These are phyloP conservation scores for Mustelus asterias DNA, from an alignment of 2,113 vertebrate species.

Conservation along the genomic window DNA sequence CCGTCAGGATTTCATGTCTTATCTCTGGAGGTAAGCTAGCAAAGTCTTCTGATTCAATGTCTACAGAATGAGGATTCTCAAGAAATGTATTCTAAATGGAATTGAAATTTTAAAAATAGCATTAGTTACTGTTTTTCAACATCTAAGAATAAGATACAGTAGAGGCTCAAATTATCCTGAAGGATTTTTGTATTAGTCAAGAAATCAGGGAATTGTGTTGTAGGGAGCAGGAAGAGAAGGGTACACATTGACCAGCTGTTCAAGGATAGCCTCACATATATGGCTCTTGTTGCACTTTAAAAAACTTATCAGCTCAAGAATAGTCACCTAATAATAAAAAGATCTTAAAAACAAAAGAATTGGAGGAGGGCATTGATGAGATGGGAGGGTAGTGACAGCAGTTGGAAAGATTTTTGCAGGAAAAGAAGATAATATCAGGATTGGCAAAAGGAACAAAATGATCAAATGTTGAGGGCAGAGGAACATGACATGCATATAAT, in stretches of 20 bases:
- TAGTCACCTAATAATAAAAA: not conserved
- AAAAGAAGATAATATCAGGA: not conserved
- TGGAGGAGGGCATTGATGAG: not conserved
- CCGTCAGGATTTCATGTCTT: constrained; percentile 89
- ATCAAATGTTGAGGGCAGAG: not conserved
- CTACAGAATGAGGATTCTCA: constrained; percentile 70
- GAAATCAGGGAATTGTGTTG: not conserved
- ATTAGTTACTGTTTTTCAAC: not conserved
- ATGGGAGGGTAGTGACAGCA: not conserved
- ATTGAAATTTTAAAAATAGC: not conserved
- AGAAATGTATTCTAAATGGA: constrained; percentile 63
- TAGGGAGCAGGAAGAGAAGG: not conserved
- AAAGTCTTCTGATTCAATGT: constrained; percentile 92
- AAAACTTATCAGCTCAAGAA: not conserved
- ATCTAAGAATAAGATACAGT: not conserved
- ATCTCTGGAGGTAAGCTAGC: constrained; percentile 74
- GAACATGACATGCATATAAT: not conserved
- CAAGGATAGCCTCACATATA: not conserved
- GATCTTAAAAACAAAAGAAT: not conserved
- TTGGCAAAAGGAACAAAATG: not conserved
- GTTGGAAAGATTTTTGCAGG: not conserved
- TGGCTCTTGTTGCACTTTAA: not conserved
- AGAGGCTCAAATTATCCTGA: not conserved
- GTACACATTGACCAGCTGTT: not conserved
- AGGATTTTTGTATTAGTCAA: not conserved